A percentile compares a stretch with the other conserved stretches of the same genome.
Evolutionary conservation across 2,113 vertebrate genomes (phyloP).

Genomic region (Telmatochromis sp.): DNA sequence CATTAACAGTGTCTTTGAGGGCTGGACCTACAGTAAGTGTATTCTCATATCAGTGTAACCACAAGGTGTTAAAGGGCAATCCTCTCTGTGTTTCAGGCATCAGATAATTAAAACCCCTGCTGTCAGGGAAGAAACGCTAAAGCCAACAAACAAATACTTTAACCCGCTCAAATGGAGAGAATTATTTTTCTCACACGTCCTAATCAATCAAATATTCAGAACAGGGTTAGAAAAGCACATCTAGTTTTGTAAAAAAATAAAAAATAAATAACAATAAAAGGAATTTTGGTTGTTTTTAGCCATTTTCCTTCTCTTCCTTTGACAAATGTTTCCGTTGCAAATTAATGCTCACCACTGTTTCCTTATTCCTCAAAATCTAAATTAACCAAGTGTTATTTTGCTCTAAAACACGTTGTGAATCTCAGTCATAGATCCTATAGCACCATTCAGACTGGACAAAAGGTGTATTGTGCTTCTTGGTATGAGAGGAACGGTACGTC

Average conservation of each 20-base stretch:
- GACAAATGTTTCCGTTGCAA: neutral
- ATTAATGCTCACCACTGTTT: neutral
- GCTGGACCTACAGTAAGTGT: conserved; percentile 1
- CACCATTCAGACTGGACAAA: neutral
- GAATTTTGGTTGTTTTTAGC: neutral
- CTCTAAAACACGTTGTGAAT: neutral
- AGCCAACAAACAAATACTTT: neutral
- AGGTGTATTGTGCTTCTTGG: neutral
- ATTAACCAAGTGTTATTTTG: neutral
- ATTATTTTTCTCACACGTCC: neutral
- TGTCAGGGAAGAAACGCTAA: conserved; percentile 20
- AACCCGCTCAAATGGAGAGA: neutral
- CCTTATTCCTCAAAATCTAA: neutral
- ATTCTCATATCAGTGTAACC: neutral
- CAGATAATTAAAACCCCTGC: neutral
- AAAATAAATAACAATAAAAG: neutral
- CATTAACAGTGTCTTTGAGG: conserved; percentile 4
- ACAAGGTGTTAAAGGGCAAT: neutral
- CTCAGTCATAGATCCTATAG: neutral
- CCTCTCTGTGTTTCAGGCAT: neutral
- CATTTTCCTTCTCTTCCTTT: neutral
- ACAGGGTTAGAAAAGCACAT: conserved; percentile 65
- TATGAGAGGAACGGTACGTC: neutral
- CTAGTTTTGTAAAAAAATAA: conserved; percentile 13
- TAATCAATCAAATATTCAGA: conserved; percentile 14